A percentile compares a stretch with the other conserved stretches of the same genome.
phyloP scores from a whole-genome alignment of 2,797 vertebrate species.

The Aldrovandia affinis region DNA sequence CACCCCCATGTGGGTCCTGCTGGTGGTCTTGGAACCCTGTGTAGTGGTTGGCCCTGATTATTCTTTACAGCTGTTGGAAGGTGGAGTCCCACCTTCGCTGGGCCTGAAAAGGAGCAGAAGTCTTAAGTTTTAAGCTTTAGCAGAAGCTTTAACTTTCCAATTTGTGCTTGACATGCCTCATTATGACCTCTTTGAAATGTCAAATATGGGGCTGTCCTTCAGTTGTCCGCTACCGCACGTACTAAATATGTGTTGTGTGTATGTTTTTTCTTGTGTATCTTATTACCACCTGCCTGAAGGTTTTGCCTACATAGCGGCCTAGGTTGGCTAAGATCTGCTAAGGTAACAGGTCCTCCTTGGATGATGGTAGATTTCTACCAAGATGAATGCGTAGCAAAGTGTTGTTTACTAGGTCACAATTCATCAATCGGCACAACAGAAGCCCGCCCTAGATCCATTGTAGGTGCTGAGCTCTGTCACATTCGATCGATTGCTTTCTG shows the following conservation, averaged over 20 bases:
- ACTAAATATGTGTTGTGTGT: neutral
- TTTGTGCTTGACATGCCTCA: neutral
- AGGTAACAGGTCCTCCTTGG: neutral
- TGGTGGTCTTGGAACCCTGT: slow-evolving; percentile 16
- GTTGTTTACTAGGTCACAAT: neutral
- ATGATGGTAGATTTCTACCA: neutral
- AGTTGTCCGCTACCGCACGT: neutral
- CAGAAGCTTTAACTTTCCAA: no score
- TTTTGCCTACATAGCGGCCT: neutral
- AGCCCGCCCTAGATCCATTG: neutral
- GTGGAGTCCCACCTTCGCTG: neutral
- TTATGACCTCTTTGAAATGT: neutral
- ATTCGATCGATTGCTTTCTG: neutral
- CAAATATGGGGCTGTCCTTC: neutral
- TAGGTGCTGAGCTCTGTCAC: neutral
- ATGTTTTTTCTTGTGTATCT: neutral
- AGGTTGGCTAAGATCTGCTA: neutral
- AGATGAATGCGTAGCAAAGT: neutral
- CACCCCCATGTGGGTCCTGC: slow-evolving; percentile 1
- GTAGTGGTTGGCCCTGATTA: slow-evolving; percentile 1
- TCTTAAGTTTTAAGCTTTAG: no score
- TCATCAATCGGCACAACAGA: neutral
- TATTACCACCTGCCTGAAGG: neutral
- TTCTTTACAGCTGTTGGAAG: slow-evolving; percentile 1
- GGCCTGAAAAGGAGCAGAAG: neutral